Conservation (phyloP, 2,888 invertebrate genomes). For the Ochropleura leucogaster region DNA sequence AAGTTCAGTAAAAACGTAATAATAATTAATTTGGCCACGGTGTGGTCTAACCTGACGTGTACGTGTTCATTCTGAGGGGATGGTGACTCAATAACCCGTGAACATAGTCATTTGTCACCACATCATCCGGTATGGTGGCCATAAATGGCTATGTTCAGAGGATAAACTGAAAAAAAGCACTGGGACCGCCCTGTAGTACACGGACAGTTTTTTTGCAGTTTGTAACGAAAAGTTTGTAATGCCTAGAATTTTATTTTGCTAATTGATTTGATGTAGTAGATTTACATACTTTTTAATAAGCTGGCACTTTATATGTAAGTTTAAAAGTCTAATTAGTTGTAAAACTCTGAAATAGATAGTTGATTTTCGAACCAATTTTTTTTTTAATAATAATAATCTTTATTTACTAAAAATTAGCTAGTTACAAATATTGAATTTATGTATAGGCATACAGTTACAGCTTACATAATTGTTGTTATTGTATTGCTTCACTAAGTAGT, state of each 20-base stretch:
- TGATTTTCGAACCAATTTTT: no score
- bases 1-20: slow-evolving; percentile 62
- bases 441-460: no score
- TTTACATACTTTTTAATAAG: not conserved
- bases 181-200: slow-evolving; percentile 48
- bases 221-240: not conserved
- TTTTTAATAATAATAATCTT: no score
- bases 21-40: slow-evolving; percentile 75
- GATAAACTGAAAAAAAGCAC: slow-evolving; percentile 34
- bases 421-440: no score
- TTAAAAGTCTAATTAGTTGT: not conserved
- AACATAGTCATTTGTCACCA: slow-evolving; percentile 86
- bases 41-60: slow-evolving; percentile 80
- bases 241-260: not conserved
- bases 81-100: slow-evolving; percentile 85
- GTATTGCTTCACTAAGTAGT: not conserved
- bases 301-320: not conserved
- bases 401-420: no score
- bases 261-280: not conserved
- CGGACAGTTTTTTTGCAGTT: slow-evolving; percentile 1
- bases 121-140: slow-evolving; percentile 84
- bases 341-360: not conserved
- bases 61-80: slow-evolving; percentile 80
- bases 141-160: slow-evolving; percentile 48
- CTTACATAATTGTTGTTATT: not conserved